Evolutionary conservation across 2,113 vertebrate genomes (phyloP).

Genomic region (Notechis scutatus): DNA sequence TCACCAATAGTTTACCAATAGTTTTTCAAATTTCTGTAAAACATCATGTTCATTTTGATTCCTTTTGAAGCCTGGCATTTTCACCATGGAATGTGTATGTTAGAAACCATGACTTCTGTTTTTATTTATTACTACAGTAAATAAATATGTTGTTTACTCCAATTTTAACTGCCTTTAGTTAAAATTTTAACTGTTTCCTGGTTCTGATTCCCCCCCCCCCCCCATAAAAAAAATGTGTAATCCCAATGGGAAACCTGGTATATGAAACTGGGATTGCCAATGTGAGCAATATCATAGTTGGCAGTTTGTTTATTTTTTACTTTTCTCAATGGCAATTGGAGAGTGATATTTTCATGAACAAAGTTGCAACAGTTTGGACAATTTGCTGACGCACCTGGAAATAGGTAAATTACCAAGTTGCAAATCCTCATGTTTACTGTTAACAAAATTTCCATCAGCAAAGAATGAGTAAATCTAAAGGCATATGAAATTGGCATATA

Average conservation of each 20-base stretch:
- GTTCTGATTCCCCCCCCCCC: background rate
- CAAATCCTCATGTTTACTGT: conserved; percentile 9
- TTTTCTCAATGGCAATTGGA: background rate
- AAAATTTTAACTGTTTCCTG: background rate
- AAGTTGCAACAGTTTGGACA: background rate
- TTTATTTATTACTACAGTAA: background rate
- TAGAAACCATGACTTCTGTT: background rate
- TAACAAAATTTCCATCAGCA: conserved; percentile 24
- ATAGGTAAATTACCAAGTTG: background rate
- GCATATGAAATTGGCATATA: conserved; percentile 28
- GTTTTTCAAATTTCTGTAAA: background rate
- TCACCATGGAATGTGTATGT: background rate
- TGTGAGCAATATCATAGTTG: background rate
- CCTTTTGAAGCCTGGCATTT: background rate
- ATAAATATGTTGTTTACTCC: background rate
- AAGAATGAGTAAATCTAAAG: conserved; percentile 7
- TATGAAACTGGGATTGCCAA: background rate
- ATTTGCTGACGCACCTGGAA: background rate
- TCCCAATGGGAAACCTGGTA: background rate
- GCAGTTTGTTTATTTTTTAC: background rate
- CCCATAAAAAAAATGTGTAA: background rate
- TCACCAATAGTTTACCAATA: background rate
- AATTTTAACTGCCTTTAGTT: background rate
- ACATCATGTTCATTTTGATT: background rate
- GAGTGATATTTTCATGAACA: background rate